phyloP scores from a whole-genome alignment of 2,888 invertebrate species.

The Pilophorus perplexus region DNA sequence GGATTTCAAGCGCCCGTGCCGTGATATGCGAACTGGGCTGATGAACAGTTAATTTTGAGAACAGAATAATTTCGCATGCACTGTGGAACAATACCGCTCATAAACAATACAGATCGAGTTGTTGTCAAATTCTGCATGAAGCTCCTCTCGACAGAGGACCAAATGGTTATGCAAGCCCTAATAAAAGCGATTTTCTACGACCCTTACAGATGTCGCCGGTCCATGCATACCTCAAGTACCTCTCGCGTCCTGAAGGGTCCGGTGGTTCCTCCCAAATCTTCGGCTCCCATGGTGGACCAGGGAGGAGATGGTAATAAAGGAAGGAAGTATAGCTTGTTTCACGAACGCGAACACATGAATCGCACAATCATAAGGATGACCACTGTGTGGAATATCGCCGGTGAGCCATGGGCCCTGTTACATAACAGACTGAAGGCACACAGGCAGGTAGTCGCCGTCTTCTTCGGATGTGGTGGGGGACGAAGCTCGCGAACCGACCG shows the following conservation, averaged over 20 bases:
- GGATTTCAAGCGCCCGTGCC: too few species aligned
- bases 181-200: too few species aligned
- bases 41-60: too few species aligned
- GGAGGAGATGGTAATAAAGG: neutral
- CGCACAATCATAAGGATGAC: slow-evolving; percentile 14
- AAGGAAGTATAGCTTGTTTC: neutral
- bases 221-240: slow-evolving; percentile 33
- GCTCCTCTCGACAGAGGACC: too few species aligned
- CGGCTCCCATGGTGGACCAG: slow-evolving; percentile 17
- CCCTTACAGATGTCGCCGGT: too few species aligned
- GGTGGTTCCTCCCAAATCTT: slow-evolving; percentile 10
- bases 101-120: too few species aligned
- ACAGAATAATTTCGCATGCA: too few species aligned
- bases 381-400: slow-evolving; percentile 12
- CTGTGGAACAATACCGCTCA: too few species aligned
- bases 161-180: too few species aligned
- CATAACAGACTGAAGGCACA: slow-evolving; percentile 35
- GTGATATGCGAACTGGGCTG: too few species aligned
- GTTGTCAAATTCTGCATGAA: too few species aligned
- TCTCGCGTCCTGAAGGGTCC: slow-evolving; percentile 21
- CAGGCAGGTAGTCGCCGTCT: neutral
- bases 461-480: neutral
- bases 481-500: slow-evolving; percentile 9
- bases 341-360: neutral
- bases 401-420: slow-evolving; percentile 39